Base-by-base conservation (phyloP, 2,888 invertebrate species). In the Caenorhabditis zanzibari region DNA sequence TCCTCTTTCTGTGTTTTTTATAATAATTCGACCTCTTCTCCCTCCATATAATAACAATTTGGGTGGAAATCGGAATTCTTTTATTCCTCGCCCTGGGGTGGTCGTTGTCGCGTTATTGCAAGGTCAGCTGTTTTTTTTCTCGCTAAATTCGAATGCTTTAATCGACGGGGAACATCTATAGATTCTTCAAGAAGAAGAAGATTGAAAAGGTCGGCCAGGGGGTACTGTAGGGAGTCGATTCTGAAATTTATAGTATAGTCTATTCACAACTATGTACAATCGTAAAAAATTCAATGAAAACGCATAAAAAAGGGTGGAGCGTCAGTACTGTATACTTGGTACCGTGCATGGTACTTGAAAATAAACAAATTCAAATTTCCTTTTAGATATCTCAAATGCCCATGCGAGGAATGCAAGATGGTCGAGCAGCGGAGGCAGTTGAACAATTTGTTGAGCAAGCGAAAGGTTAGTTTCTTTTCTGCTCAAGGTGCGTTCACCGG, bases 351-450 rank as follows among this genome's bases (percentile, higher is more conserved):
- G 63, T 41, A 75, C 61, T 28, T 16, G 32, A 38, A 52, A 52
- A 44, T 63, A 74, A 63, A 63, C 44, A 75, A n/a, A 58, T 14
- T 44, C 22, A 16, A 19, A 26, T 35, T 16, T 38, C n/a, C 47
- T 69, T 86, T 63, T 73, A 91, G 91, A 35, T 91, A 85, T 59
- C 81, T 87, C 12, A 72, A 71, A 44, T 92, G 92, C 76, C 81
- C 72, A 16, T 92, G 92, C 73, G 26, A 56, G 19, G 84, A 89
- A 24, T 92, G 92, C 77, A 75, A 66, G 52, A 91, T 92, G 92
- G 92, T 92, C 38, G 92, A 92, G 61, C 81, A 86, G 58, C 84
- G 92, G 4, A 86, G 92, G 0, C 89, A 88, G 61, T 86, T 92
- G 58, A 92, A 92, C 81, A 91, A 90, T 73, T 84, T 87, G 76